phyloP scores from a whole-genome alignment of 2,888 invertebrate genomes.

The Caenorhabditis afra region DNA sequence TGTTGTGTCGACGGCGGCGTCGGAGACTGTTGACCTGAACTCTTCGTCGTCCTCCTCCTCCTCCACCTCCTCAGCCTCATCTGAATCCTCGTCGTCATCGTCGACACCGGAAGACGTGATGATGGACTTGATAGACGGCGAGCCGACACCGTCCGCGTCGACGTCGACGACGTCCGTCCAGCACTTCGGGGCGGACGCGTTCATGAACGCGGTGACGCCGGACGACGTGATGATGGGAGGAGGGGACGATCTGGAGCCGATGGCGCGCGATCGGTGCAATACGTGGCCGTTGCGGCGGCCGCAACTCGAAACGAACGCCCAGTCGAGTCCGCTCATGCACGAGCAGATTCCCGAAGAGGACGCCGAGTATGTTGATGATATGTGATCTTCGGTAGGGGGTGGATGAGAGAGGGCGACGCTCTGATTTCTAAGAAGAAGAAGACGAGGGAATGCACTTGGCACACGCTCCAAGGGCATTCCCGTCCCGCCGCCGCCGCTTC shows the following conservation, averaged over 20 bases:
- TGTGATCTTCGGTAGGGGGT: background rate
- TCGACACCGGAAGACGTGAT: constrained; percentile 34
- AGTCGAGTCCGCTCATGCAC: constrained; percentile 72
- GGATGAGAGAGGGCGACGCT: background rate
- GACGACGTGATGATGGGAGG: constrained; percentile 37
- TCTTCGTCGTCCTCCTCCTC: constrained; percentile 15
- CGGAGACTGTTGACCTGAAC: background rate
- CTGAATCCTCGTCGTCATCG: constrained; percentile 3
- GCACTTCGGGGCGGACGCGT: constrained; percentile 44
- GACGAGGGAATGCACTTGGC: constrained; percentile 36
- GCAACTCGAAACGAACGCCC: constrained; percentile 46
- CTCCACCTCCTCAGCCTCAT: constrained; percentile 18
- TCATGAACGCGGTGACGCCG: constrained; percentile 24
- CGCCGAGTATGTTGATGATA: constrained; percentile 50
- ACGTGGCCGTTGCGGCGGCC: constrained; percentile 91
- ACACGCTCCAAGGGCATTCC: constrained; percentile 30
- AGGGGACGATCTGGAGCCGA: constrained; percentile 69
- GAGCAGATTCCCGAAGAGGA: constrained; percentile 79
- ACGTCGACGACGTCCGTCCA: constrained; percentile 50
- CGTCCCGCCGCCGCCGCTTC: background rate
- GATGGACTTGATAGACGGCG: constrained; percentile 41
- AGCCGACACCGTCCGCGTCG: constrained; percentile 38
- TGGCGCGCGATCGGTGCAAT: constrained; percentile 87
- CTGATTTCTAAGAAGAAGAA: no score
- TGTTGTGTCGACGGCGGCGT: background rate